Base-by-base conservation (phyloP, 2,113 vertebrate species). In the Paracanthobrama guichenoti region DNA sequence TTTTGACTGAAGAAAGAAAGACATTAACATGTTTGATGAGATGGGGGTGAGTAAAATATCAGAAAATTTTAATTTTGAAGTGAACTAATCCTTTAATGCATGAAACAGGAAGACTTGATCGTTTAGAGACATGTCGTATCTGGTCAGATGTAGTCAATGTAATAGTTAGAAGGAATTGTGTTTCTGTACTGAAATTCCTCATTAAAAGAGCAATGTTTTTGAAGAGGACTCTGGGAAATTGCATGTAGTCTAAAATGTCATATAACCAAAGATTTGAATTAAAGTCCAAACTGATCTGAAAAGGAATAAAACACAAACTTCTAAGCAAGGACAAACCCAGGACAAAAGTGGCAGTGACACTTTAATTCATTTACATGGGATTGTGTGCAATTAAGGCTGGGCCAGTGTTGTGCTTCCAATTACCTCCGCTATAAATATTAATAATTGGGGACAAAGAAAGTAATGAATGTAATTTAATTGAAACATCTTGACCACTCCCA, bases 381-480 rank as follows among this genome's bases (percentile, higher is more conserved):
- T 86, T n/a, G 87, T 60, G 26, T 89, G 82, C 75, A 81, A 79
- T 86, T 81, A 81, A 69, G 71, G 82, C 72, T 48, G 71, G 46
- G 87, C 81, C 85, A 42, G 62, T 46, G 62, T 73, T 85, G 74
- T 42, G 66, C 76, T 89, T 89, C 82, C 82, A 78, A 85, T 77
- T 80, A 80, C 84, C 86, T 59, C 84, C 22, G 80, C 78, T 82
- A 89, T 90, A 82, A 90, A 90, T 90, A 88, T 88, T 87, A 87
- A 89, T 88, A 88, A 89, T 89, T 85, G 86, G 84, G 76, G 76
- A 82, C 83, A 88, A 80, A 85, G 84, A 87, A 85, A 67, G 81
- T 53, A 85, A 59, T 48, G 71, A 82, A 82, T 66, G 20, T 84
- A 86, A 91, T 85, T 88, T 60, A 87, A 87, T 71, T 87, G 83